These are phyloP conservation scores for Mixornis gularis DNA, from an alignment of 2,113 vertebrate species.

Conservation along the genomic window DNA sequence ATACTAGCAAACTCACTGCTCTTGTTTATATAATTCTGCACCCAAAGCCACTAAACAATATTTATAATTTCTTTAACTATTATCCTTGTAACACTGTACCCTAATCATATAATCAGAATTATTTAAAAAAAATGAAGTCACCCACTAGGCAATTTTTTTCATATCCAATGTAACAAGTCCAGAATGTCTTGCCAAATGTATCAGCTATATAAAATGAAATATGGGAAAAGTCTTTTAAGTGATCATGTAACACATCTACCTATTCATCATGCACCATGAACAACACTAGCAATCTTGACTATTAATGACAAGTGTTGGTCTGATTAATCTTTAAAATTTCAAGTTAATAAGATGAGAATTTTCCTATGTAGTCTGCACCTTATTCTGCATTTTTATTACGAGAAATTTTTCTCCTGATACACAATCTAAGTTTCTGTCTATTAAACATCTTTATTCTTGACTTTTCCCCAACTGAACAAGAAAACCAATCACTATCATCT, in stretches of 20 bases:
- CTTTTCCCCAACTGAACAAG: neutral
- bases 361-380: neutral
- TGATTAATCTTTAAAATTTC: neutral
- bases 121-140: neutral
- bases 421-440: neutral
- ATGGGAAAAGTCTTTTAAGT: neutral
- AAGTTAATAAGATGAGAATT: neutral
- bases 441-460: neutral
- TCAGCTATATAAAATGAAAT: neutral
- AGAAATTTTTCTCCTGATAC: neutral
- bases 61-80: neutral
- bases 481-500: neutral
- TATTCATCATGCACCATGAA: neutral
- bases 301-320: neutral
- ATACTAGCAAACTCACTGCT: neutral
- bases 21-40: neutral
- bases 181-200: neutral
- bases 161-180: neutral
- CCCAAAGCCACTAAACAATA: neutral
- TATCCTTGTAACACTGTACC: neutral
- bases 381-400: neutral
- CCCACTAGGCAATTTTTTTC: neutral
- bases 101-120: neutral
- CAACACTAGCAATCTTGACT: neutral
- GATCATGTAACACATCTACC: neutral